These are phyloP conservation scores for Lithophane ornitopus DNA, from an alignment of 2,888 invertebrate species.

Conservation along the genomic window DNA sequence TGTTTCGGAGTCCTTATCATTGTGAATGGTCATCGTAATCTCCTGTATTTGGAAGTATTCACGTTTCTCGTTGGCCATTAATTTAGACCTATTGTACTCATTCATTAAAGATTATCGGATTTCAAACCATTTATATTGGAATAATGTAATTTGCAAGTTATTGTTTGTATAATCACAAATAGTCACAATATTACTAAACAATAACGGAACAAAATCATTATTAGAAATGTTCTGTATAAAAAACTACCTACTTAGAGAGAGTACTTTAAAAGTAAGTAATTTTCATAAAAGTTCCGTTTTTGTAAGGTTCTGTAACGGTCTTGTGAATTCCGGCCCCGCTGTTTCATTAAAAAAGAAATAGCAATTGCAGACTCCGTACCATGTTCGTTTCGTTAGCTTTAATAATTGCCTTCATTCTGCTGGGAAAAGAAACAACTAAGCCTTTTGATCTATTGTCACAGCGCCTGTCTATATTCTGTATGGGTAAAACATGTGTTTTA, in stretches of 20 bases:
- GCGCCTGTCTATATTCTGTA: slow-evolving; percentile 45
- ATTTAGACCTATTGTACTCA: slow-evolving; percentile 56
- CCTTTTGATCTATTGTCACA: slow-evolving; percentile 50
- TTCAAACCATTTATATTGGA: slow-evolving; percentile 14
- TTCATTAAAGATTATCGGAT: slow-evolving; percentile 23
- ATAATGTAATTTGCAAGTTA: neutral
- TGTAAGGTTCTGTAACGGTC: slow-evolving; percentile 59
- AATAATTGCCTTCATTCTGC: slow-evolving; percentile 67
- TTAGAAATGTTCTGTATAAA: slow-evolving; percentile 7
- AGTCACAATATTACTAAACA: neutral
- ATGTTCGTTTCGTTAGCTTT: slow-evolving; percentile 59
- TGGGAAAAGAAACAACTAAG: slow-evolving; percentile 55
- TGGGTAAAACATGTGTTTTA: slow-evolving; percentile 57
- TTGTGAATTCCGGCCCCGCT: slow-evolving; percentile 47
- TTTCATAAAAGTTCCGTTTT: slow-evolving; percentile 36
- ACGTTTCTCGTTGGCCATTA: slow-evolving; percentile 67
- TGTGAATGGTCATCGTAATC: slow-evolving; percentile 75
- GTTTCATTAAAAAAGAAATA: slow-evolving; percentile 57
- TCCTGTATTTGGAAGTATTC: slow-evolving; percentile 63
- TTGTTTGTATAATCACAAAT: too few species aligned
- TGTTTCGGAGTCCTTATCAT: slow-evolving; percentile 50
- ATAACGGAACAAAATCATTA: neutral
- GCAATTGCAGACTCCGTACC: slow-evolving; percentile 55
- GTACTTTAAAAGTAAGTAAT: slow-evolving; percentile 16
- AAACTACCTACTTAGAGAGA: slow-evolving; percentile 1